Conservation (phyloP, 53 echinoderm and acorn worm genomes). For the Temnopleurus reevesii region DNA sequence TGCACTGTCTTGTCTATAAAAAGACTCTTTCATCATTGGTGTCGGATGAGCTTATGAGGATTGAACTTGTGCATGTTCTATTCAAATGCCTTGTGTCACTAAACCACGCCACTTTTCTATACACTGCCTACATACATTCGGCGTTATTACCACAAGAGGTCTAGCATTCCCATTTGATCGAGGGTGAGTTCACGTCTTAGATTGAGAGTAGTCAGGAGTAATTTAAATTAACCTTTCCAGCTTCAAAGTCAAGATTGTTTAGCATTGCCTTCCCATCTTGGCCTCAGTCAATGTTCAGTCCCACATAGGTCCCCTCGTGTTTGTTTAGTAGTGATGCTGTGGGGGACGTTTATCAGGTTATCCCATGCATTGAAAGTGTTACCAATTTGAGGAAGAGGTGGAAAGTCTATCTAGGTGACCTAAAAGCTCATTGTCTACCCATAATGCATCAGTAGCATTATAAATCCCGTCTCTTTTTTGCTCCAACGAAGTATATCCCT, state of each 20-base stretch:
- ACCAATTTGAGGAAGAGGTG: not conserved
- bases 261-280: not conserved
- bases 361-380: not conserved
- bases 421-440: slow-evolving; percentile 20
- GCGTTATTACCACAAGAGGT: no score
- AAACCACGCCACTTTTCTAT: no score
- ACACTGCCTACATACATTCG: no score
- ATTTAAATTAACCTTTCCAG: slow-evolving; percentile 31
- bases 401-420: slow-evolving; percentile 21
- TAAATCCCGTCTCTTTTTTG: not conserved
- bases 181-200: not conserved
- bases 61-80: no score
- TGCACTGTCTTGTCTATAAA: no score
- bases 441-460: not conserved
- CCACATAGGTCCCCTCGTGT: not conserved
- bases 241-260: slow-evolving; percentile 13
- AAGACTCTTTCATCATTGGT: no score
- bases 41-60: no score
- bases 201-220: not conserved
- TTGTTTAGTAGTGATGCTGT: slow-evolving; percentile 10
- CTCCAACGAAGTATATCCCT: not conserved
- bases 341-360: not conserved
- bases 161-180: no score
- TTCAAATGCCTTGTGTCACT: no score
- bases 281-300: not conserved